Conservation (phyloP, 2,113 vertebrate species). For the Lepus timidus region DNA sequence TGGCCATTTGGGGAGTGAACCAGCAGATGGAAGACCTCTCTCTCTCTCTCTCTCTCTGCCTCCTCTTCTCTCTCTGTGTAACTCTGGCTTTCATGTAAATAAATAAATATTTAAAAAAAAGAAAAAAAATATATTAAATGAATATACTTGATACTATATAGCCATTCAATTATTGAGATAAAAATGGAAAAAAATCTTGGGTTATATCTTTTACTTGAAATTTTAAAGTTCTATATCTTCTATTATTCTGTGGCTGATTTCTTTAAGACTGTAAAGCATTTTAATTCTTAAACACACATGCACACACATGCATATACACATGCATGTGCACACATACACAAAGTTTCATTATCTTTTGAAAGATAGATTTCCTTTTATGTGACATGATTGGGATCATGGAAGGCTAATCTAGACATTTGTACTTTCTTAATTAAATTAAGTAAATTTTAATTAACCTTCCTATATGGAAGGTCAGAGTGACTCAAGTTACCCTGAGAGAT, state of each 20-base stretch:
- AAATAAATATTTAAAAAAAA: too few relatives aligned
- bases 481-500: background rate
- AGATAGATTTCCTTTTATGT: background rate
- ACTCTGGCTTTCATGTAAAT: too few relatives aligned
- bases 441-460: background rate
- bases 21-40: too few relatives aligned
- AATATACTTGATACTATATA: constrained; percentile 38
- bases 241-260: background rate
- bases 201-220: background rate
- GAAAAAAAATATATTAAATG: constrained; percentile 17
- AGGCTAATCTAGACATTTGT: background rate
- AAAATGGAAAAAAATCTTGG: background rate
- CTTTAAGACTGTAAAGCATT: background rate
- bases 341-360: background rate
- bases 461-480: background rate
- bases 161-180: background rate
- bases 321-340: background rate
- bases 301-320: background rate
- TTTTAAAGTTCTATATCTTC: background rate
- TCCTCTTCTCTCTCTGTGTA: too few relatives aligned
- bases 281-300: background rate
- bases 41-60: too few relatives aligned
- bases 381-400: constrained; percentile 1
- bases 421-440: background rate
- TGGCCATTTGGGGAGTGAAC: too few relatives aligned